Conservation (phyloP, 2,888 invertebrate species). For the Liposcelis brunnea region DNA sequence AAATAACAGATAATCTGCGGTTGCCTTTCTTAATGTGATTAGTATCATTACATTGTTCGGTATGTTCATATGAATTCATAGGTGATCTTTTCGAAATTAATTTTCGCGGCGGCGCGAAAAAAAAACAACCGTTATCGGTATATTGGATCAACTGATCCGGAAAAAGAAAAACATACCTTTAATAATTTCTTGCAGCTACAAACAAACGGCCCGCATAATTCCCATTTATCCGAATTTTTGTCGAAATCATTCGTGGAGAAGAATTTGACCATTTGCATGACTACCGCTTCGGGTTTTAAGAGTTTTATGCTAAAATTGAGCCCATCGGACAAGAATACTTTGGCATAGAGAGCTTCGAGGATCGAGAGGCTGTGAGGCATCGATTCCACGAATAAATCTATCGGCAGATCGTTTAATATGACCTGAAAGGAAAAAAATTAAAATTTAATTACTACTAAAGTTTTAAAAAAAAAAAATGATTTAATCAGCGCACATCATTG, state of each 20-base stretch:
- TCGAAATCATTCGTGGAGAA: conserved; percentile 32
- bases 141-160: too few relatives aligned
- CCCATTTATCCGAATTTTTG: conserved; percentile 20
- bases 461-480: too few relatives aligned
- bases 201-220: conserved; percentile 25
- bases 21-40: too few relatives aligned
- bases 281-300: conserved; percentile 45
- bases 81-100: too few relatives aligned
- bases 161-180: conserved; percentile 20
- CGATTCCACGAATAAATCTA: conserved; percentile 75
- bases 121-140: too few relatives aligned
- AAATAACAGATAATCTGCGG: too few relatives aligned
- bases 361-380: conserved; percentile 75
- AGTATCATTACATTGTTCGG: too few relatives aligned
- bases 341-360: conserved; percentile 59
- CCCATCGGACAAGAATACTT: conserved; percentile 30
- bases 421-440: conserved; percentile 18
- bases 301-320: conserved; percentile 26
- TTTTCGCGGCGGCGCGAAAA: too few relatives aligned
- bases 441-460: too few relatives aligned
- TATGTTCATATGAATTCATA: too few relatives aligned
- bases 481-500: too few relatives aligned
- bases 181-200: conserved; percentile 29
- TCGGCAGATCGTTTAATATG: conserved; percentile 48
- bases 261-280: conserved; percentile 71